A percentile compares a stretch with the other conserved stretches of the same genome.
These are phyloP conservation scores for Andricus quercusramuli DNA, from an alignment of 2,888 invertebrate genomes.

Conservation along the genomic window DNA sequence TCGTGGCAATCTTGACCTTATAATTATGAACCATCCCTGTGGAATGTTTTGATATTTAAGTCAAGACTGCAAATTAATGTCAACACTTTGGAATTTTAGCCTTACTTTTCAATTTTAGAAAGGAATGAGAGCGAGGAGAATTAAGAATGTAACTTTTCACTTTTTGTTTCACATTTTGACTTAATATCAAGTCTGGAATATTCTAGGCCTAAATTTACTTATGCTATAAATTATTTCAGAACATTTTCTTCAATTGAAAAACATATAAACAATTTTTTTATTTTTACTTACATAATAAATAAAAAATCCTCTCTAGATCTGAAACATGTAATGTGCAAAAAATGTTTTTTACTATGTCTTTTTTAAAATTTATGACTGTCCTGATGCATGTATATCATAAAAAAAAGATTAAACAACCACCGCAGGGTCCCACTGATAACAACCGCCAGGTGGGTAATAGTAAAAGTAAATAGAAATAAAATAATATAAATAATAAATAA, in stretches of 20 bases:
- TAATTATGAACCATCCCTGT: not conserved
- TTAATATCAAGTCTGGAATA: not conserved
- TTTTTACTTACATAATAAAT: too few relatives aligned
- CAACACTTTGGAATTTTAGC: not conserved
- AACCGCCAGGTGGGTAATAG: too few relatives aligned
- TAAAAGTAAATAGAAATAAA: too few relatives aligned
- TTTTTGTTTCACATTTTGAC: not conserved
- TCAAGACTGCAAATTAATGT: conserved; percentile 17
- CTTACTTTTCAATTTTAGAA: conserved; percentile 5
- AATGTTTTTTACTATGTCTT: too few relatives aligned
- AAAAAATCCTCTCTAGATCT: too few relatives aligned
- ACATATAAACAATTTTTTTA: not conserved
- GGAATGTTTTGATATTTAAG: not conserved
- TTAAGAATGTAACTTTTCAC: not conserved
- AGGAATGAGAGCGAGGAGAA: not conserved
- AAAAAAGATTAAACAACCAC: too few relatives aligned
- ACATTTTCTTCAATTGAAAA: not conserved
- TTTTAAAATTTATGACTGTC: too few relatives aligned
- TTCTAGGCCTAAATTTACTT: not conserved
- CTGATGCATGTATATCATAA: too few relatives aligned
- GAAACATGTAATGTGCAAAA: too few relatives aligned
- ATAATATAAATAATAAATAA: too few relatives aligned
- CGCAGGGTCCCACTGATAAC: too few relatives aligned
- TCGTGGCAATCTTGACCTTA: conserved; percentile 3
- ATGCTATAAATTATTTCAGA: not conserved